Conservation (phyloP, 2,113 vertebrate genomes). For the Corythoichthys intestinalis region DNA sequence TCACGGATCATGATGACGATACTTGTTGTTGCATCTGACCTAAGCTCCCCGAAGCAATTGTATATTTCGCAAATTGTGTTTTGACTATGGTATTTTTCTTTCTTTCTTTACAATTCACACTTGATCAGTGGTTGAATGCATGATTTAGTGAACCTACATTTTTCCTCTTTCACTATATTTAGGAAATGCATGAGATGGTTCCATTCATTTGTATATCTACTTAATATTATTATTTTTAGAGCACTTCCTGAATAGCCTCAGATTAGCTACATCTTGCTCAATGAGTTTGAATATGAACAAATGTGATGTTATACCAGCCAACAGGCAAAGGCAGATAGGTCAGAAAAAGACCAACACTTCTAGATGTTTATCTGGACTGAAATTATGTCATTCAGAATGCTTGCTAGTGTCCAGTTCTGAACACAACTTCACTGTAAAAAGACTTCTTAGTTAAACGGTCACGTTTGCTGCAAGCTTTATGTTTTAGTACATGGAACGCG, state of each 20-base stretch:
- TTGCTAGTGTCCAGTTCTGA: neutral
- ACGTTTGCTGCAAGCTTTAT: neutral
- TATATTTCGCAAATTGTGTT: conserved; percentile 13
- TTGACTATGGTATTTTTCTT: neutral
- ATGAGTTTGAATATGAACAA: too few species aligned
- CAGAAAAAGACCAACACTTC: neutral
- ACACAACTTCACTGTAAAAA: too few species aligned
- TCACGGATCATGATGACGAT: conserved; percentile 29
- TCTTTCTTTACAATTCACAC: neutral
- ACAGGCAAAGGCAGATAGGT: too few species aligned
- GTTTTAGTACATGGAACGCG: neutral
- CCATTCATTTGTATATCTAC: too few species aligned
- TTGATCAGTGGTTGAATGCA: too few species aligned
- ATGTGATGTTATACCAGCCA: too few species aligned
- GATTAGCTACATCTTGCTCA: too few species aligned
- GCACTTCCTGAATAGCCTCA: neutral
- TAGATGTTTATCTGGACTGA: neutral
- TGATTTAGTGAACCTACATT: too few species aligned
- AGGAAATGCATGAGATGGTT: neutral
- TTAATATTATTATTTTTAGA: neutral
- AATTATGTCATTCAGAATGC: neutral
- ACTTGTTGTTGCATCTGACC: conserved; percentile 27
- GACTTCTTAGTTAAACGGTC: too few species aligned
- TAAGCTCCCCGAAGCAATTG: conserved; percentile 12
- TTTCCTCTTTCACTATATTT: neutral